Base-by-base conservation (phyloP, 1,140 invertebrate species). In the Macrosteles quadrilineatus region DNA sequence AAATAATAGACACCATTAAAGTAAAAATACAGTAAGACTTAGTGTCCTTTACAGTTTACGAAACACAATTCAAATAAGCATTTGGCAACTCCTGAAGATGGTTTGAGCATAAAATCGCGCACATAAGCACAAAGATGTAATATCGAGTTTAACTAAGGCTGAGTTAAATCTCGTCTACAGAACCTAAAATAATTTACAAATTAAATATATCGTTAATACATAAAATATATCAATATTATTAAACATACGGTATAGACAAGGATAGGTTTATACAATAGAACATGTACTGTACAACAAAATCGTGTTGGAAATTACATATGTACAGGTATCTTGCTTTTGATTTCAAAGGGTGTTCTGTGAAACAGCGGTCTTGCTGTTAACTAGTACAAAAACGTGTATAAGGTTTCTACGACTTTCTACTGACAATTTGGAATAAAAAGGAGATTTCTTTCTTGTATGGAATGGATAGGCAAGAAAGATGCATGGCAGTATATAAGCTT, bases 121-220 rank as follows among this genome's bases (percentile, higher is more conserved):
- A 59, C 55, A 27, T 11, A 59, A 59, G 55, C 55, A 59, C 55
- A 59, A 59, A n/a, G 23, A 19, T 50, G 47, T 50, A 19, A n/a
- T 50, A 17, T 17, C 4, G 47, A 19, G 14, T 9, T 9, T 40
- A 50, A 6, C 47, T 50, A 27, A 59, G 2, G 2, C 55, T 59
- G 27, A 59, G 55, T 59, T 59, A 59, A 59, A 27, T 27, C 23
- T 27, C 21, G 64, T 21, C 45, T 67, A 47, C 14, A 67, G 40
- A 27, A 59, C 27, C 55, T 43, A 67, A 67, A 67, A 67, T 43
- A 47, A 67, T 67, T 40, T 67, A 67, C 64, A 67, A 65, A 65
- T 40, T 65, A 47, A 68, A 68, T 68, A 30, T 53, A 68, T 53
- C 57, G 23, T 68, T 45, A 47, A 57, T 55, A 68, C 67, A 68